These are phyloP conservation scores for Misgurnus anguillicaudatus DNA, from an alignment of 2,113 vertebrate genomes.

Conservation along the genomic window DNA sequence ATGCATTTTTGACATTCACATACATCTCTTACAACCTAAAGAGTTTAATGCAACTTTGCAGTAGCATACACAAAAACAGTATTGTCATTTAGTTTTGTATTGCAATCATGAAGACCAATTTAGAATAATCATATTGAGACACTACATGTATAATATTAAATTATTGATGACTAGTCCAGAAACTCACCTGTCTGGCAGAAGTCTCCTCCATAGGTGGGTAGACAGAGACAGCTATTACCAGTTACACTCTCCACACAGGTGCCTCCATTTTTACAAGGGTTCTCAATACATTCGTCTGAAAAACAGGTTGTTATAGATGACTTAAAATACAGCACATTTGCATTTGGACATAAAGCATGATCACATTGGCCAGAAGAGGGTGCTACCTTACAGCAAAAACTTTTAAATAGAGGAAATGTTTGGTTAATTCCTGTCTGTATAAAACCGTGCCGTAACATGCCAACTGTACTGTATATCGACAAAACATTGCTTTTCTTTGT, in stretches of 20 bases:
- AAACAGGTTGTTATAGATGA: neutral
- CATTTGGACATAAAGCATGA: neutral
- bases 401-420: no score
- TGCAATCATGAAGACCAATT: no score
- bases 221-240: constrained; percentile 78
- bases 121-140: no score
- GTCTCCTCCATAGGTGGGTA: constrained; percentile 86
- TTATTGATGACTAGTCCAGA: neutral
- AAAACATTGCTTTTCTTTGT: neutral
- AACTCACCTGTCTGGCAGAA: constrained; percentile 83
- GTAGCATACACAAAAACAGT: neutral
- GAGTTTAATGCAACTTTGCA: neutral
- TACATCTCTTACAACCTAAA: no score
- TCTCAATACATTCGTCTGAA: constrained; percentile 84
- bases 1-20: neutral
- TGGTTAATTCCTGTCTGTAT: neutral
- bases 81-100: no score
- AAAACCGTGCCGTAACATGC: neutral
- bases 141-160: no score
- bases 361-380: constrained; percentile 22
- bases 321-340: neutral
- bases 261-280: constrained; percentile 89
- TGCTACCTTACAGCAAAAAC: neutral
- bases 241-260: constrained; percentile 81
- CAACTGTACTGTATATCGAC: no score